Conservation (phyloP, 2,113 vertebrate species). For the Aleadryas rufinucha region DNA sequence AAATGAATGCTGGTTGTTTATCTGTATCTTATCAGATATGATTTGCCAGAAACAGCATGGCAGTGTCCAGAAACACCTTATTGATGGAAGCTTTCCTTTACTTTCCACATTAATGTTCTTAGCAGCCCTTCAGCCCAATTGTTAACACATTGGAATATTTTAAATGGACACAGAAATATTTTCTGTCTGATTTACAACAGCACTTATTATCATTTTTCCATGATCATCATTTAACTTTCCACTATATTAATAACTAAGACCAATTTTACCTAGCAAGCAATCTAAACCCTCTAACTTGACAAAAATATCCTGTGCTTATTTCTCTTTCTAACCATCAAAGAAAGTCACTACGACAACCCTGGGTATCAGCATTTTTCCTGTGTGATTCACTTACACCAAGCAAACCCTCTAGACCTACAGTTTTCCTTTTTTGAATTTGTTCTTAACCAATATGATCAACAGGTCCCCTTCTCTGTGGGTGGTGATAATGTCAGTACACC, state of each 20-base stretch:
- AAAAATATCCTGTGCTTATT: background rate
- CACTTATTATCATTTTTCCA: background rate
- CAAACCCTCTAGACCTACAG: background rate
- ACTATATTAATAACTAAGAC: background rate
- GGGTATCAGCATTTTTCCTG: constrained; percentile 38
- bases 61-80: background rate
- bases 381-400: constrained; percentile 35
- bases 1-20: background rate
- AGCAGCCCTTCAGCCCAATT: background rate
- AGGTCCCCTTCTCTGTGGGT: constrained; percentile 31
- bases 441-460: constrained; percentile 8
- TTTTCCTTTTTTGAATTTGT: background rate
- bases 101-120: background rate
- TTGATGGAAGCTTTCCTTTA: background rate
- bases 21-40: background rate
- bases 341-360: background rate
- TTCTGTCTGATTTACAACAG: background rate
- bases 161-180: background rate
- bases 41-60: background rate
- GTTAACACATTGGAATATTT: background rate
- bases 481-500: constrained; percentile 42
- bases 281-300: background rate
- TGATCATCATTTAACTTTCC: background rate
- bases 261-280: background rate
- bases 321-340: constrained; percentile 31